These are phyloP conservation scores for Lochmaea capreae DNA, from an alignment of 2,888 invertebrate species.

Conservation along the genomic window DNA sequence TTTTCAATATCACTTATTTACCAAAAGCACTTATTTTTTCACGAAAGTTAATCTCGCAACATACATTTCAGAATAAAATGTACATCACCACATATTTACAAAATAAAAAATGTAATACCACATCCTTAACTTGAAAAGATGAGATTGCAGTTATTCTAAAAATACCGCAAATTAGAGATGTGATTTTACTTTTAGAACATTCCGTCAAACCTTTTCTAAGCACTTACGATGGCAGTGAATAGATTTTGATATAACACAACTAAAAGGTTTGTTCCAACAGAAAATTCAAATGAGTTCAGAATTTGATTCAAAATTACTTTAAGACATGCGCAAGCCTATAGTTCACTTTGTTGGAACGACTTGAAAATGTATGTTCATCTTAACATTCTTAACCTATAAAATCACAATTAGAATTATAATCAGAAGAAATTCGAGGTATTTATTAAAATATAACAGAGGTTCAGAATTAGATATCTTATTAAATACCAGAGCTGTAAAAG, in stretches of 20 bases:
- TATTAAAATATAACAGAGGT: too few relatives aligned
- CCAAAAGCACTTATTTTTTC: slow-evolving; percentile 24
- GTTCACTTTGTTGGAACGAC: too few relatives aligned
- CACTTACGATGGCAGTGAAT: slow-evolving; percentile 47
- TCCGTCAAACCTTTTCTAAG: slow-evolving; percentile 44
- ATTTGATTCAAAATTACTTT: too few relatives aligned
- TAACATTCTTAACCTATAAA: too few relatives aligned
- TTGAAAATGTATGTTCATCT: too few relatives aligned
- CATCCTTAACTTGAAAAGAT: slow-evolving; percentile 12
- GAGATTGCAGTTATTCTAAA: neutral
- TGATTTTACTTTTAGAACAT: slow-evolving; percentile 35
- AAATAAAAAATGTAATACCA: slow-evolving; percentile 11
- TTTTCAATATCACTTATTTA: neutral
- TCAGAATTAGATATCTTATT: too few relatives aligned
- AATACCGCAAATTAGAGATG: slow-evolving; percentile 17
- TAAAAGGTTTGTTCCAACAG: slow-evolving; percentile 16
- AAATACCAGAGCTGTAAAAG: too few relatives aligned
- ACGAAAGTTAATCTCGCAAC: neutral
- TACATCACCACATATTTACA: slow-evolving; percentile 5
- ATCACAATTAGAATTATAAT: too few relatives aligned
- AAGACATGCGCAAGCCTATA: too few relatives aligned
- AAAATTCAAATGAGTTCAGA: too few relatives aligned
- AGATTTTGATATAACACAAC: slow-evolving; percentile 39
- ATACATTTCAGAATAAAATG: slow-evolving; percentile 13
- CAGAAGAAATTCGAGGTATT: too few relatives aligned